Evolutionary conservation across 2,888 invertebrate genomes (phyloP).

Genomic region (Macropis europaea): DNA sequence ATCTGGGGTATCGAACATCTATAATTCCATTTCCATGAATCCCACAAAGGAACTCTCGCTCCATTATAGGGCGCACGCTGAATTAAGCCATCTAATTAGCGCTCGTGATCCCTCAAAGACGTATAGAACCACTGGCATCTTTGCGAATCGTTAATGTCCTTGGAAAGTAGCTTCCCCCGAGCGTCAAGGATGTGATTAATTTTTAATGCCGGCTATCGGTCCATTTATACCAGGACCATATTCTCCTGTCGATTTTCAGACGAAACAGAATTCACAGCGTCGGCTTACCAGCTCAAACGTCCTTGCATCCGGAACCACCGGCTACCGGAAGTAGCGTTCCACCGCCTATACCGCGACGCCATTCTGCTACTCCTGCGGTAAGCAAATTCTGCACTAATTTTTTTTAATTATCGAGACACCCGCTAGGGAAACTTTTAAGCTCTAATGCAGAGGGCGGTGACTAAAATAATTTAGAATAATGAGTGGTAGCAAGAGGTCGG

Average conservation of each 20-base stretch:
- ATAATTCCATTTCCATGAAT: constrained; percentile 5
- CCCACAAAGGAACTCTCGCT: neutral
- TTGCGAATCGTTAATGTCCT: neutral
- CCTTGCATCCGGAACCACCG: constrained; percentile 69
- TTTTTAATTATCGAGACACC: neutral
- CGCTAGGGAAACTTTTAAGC: too few relatives aligned
- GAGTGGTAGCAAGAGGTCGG: too few relatives aligned
- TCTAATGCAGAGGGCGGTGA: too few relatives aligned
- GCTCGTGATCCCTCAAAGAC: neutral
- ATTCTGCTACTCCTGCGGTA: constrained; percentile 76
- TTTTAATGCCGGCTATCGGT: neutral
- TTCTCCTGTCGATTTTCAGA: constrained; percentile 56
- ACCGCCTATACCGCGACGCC: constrained; percentile 75
- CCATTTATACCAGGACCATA: too few relatives aligned
- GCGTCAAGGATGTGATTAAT: neutral
- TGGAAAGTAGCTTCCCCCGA: too few relatives aligned
- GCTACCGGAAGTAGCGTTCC: constrained; percentile 65
- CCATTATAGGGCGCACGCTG: neutral
- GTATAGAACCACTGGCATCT: neutral
- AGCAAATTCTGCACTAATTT: constrained; percentile 22
- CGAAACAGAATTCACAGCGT: constrained; percentile 75
- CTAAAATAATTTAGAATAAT: too few relatives aligned
- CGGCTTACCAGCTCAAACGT: constrained; percentile 70
- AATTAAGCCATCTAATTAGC: constrained; percentile 8
- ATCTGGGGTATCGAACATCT: neutral